Conservation (phyloP, 2,888 invertebrate species). For the Microctonus aethiopoides region DNA sequence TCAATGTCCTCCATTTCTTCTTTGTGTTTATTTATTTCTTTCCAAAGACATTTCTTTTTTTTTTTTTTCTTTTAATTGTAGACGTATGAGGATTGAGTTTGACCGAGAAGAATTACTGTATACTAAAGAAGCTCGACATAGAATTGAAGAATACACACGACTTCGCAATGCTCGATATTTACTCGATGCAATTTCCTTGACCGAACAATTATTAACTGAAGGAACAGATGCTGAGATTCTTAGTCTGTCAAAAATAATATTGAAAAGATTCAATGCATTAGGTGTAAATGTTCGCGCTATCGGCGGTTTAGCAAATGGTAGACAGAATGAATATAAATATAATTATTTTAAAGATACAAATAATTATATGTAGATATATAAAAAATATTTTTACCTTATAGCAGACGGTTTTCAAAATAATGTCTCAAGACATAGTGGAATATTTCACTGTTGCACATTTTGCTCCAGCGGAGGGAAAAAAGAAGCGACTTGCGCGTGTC, state of each 20-base stretch:
- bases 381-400: conserved; percentile 7
- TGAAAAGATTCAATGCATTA: conserved; percentile 73
- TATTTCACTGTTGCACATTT: conserved; percentile 84
- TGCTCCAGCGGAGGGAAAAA: conserved; percentile 83
- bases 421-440: conserved; percentile 74
- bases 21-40: too few species aligned
- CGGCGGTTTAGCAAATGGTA: conserved; percentile 21
- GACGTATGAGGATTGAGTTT: background rate
- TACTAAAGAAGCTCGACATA: conserved; percentile 55
- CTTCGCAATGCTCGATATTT: conserved; percentile 56
- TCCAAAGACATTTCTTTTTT: background rate
- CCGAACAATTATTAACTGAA: conserved; percentile 71
- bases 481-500: conserved; percentile 77
- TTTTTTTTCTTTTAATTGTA: background rate
- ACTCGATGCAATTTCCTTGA: conserved; percentile 58
- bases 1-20: too few species aligned
- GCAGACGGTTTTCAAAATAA: conserved; percentile 39
- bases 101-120: conserved; percentile 36
- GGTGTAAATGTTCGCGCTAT: conserved; percentile 38
- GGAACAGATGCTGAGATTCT: conserved; percentile 80
- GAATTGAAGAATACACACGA: conserved; percentile 59
- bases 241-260: conserved; percentile 74
- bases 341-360: too few species aligned
- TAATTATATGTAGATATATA: background rate
- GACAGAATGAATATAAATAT: too few species aligned